Percentiles rank a stretch among this genome's conserved stretches.
Evolutionary conservation across 1,140 invertebrate genomes (phyloP).

Genomic region (Atopsyche davidsoni): DNA sequence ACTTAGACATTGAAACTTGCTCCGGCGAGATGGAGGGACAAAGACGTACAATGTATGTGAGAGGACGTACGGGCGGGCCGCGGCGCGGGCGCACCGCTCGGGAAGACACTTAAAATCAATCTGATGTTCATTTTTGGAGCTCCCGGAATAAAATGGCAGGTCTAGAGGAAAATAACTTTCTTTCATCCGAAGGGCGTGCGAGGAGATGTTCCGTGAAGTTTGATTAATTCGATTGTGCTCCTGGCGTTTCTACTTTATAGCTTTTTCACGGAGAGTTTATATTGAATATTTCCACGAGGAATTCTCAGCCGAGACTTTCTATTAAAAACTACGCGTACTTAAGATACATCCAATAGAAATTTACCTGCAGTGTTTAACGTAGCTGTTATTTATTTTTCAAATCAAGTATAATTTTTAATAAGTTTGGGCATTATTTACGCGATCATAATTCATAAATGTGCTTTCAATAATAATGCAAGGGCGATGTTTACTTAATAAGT

Average conservation of each 20-base stretch:
- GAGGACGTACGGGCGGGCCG: slow-evolving; percentile 20
- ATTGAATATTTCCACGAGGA: neutral
- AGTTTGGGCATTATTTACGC: too few relatives aligned
- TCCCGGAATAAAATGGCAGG: slow-evolving; percentile 6
- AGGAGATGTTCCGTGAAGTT: neutral
- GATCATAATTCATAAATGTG: too few relatives aligned
- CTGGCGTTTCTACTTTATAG: too few relatives aligned
- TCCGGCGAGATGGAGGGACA: slow-evolving; percentile 22
- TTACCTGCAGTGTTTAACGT: neutral
- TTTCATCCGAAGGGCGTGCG: neutral
- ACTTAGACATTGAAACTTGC: slow-evolving; percentile 24
- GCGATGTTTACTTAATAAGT: too few relatives aligned
- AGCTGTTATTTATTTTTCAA: too few relatives aligned
- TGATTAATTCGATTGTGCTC: neutral
- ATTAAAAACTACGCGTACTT: neutral
- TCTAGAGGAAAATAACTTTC: neutral
- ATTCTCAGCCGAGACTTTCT: too few relatives aligned
- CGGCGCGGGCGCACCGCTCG: too few relatives aligned
- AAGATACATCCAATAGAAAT: neutral
- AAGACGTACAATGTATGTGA: slow-evolving; percentile 17
- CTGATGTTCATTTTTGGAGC: slow-evolving; percentile 23
- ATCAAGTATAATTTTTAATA: too few relatives aligned
- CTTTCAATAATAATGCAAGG: too few relatives aligned
- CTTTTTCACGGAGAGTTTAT: neutral
- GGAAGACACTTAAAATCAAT: slow-evolving; percentile 22